Evolutionary conservation across 2,888 invertebrate genomes (phyloP), one percentile per base, ranked within the genome.

Genomic region (Thymelicus lineola): DNA sequence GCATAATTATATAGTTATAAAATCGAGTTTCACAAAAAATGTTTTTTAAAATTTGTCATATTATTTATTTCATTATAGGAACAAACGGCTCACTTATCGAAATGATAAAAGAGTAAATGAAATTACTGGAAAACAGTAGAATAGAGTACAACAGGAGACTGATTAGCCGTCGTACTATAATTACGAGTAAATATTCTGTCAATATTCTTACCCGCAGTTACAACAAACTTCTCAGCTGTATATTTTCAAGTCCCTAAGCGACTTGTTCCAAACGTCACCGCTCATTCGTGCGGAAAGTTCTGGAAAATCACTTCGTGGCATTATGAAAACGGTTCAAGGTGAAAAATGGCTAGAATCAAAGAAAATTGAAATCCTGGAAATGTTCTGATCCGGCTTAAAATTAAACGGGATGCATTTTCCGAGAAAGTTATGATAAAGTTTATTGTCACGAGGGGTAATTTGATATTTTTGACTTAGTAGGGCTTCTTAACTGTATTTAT

Each of bases 291-390:
- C 64, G 46, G 68, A 68, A 68, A 71, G 64, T 61, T 68, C 71
- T 57, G 61, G 67, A 65, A 68, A 64, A 65, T 65, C 64, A 64
- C 71, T 58, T 61, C 60, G 50, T 17, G 62, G 53, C 70, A 63
- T 66, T 62, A 72, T 79, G 76, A 80, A 77, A 73, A 77, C 75
- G 66, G 59, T 71, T 73, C 75, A 73, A 75, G 75, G 73, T 75
- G 69, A 72, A 7, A 74, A 75, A 77, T 77, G 50, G 74, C 75
- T 74, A 72, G 69, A 68, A 71, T 60, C 38, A 50, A 61, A 10
- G 69, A 50, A 73, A 75, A 70, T 70, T 70, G 70, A 70, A 70
- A 72, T 74, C 66, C 71, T 72, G 76, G 77, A 79, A 58, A 46
- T 50, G 63, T 50, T 70, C 48, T 64, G 64, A 64, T 70, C 64